Evolutionary conservation across 1,140 invertebrate genomes (phyloP), one percentile per base, ranked within the genome.

Genomic region (Sinella curviseta): DNA sequence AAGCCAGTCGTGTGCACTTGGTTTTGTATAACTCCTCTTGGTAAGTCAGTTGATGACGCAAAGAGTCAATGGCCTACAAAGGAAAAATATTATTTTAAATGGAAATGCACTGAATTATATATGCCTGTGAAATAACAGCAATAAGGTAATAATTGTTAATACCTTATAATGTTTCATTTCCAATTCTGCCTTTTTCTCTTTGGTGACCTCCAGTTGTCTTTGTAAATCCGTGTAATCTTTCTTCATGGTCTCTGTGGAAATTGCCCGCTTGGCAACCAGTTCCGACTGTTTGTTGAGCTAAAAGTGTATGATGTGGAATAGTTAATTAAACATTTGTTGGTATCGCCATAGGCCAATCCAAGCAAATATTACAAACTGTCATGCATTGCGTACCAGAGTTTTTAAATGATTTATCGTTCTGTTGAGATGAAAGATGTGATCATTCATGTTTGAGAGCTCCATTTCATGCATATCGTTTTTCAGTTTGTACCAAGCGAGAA

Each of bases 401-500:
- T 79, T 55, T n/a, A 79, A 54, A 75, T 79, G 33, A 24, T 26
- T 1, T 54, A 74, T 74, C 1, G 75, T 80, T 28, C 28, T 3
- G 26, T 67, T 70, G 1, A 80, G 36, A 16, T 73, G 74, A 3
- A 31, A 31, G 31, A 80, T 70, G 12, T 80, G 78, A n/a, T 35
- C 65, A 14, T 73, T 77, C 14, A 77, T 26, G 16, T 17, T 77
- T 1, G 24, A 4, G 26, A 81, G 17, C 34, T 81, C 80, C 24
- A 39, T 54, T 24, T 81, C 65, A 48, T 78, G 77, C 31, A 78
- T 67, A 36, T 81, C 80, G 1, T n/a, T 20, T 67, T 70, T 60
- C 8, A 78, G 26, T 35, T 78, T 36, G 65, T 39, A 78, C 80
- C 76, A 78, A 30, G 31, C 39, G 0, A 81, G 34, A 28, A 81